Conservation (phyloP, 1,140 invertebrate genomes). For the Phymastichus coffea region DNA sequence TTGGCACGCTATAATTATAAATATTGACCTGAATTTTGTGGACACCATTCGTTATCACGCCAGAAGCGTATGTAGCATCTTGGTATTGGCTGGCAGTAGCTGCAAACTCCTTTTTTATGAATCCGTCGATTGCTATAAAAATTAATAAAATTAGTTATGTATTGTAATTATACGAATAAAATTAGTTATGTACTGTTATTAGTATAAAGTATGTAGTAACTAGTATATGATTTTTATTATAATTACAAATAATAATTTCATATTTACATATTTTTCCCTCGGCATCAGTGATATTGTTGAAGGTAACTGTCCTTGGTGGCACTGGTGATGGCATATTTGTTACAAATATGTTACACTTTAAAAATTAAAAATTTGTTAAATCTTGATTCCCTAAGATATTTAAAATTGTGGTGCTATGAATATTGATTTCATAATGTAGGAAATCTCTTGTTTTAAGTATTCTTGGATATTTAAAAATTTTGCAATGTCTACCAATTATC, state of each 20-base stretch:
- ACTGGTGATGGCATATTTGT: not conserved
- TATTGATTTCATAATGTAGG: not conserved
- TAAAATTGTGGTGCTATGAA: not conserved
- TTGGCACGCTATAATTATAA: not conserved
- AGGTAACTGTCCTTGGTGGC: not conserved
- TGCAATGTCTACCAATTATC: not conserved
- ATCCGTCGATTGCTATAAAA: not conserved
- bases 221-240: too few species aligned
- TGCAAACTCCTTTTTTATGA: not conserved
- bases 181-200: too few species aligned
- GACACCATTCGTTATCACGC: not conserved
- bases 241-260: not conserved
- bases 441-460: not conserved
- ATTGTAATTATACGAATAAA: too few species aligned
- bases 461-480: not conserved
- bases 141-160: not conserved
- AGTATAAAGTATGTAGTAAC: too few species aligned
- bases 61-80: not conserved
- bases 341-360: too few species aligned
- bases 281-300: not conserved
- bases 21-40: not conserved
- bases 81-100: not conserved
- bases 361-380: too few species aligned
- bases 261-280: not conserved
- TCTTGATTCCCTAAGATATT: not conserved